A percentile compares a stretch with the other conserved stretches of the same genome.
phyloP scores from a whole-genome alignment of 2,888 invertebrate genomes.

The Eurois occulta region DNA sequence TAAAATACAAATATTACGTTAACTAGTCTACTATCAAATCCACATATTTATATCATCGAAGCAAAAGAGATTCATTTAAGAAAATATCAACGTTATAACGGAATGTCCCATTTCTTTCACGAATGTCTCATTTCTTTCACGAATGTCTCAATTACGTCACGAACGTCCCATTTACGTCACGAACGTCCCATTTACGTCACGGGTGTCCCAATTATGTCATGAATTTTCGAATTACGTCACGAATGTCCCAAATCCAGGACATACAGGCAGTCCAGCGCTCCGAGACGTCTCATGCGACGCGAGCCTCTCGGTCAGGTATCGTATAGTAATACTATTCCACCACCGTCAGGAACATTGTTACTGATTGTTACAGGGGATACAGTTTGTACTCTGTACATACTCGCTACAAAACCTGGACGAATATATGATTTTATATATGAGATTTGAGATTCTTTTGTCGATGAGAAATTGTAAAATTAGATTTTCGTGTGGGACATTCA shows the following conservation, averaged over 20 bases:
- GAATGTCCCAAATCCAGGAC: conserved; percentile 23
- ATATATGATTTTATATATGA: conserved; percentile 72
- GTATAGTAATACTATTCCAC: conserved; percentile 69
- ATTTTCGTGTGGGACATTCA: not conserved
- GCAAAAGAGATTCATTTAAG: not conserved
- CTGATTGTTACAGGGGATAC: conserved; percentile 82
- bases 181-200: not conserved
- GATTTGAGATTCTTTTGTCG: not conserved
- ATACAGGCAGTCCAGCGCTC: conserved; percentile 54
- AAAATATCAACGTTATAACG: not conserved
- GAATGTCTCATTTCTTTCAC: not conserved
- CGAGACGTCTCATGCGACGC: conserved; percentile 64
- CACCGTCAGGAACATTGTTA: conserved; percentile 80
- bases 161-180: not conserved
- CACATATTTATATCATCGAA: not conserved
- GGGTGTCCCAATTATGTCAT: not conserved
- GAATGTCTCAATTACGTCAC: not conserved
- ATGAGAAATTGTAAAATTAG: not conserved
- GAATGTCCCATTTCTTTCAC: not conserved
- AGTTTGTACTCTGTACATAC: conserved; percentile 79
- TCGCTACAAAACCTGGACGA: conserved; percentile 80
- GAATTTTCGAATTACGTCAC: not conserved
- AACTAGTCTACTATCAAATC: not conserved
- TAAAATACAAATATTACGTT: not conserved
- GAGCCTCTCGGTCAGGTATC: conserved; percentile 72